Evolutionary conservation across 2,888 invertebrate genomes (phyloP).

Genomic region (Chrysodeixis includens): DNA sequence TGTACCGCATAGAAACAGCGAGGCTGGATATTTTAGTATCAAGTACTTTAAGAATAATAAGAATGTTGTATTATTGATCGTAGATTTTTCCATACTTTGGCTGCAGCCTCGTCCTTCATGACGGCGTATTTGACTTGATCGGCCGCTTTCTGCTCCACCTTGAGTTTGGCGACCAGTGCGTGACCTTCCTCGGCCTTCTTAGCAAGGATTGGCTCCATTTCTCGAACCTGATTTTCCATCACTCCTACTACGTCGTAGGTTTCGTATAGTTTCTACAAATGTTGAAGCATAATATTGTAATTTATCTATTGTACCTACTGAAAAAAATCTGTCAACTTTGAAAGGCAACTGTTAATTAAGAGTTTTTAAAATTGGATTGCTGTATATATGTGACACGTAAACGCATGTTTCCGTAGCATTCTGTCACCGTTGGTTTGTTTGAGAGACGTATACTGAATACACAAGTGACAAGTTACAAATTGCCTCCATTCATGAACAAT

Average conservation of each 20-base stretch:
- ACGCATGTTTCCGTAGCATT: no score
- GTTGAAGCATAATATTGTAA: not conserved
- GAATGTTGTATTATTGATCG: not conserved
- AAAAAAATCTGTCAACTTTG: no score
- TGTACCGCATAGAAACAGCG: not conserved
- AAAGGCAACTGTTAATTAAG: no score
- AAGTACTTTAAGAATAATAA: not conserved
- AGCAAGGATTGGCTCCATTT: slow-evolving; percentile 94
- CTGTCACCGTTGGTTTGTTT: not conserved
- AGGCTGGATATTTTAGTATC: no score
- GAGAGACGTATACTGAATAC: not conserved
- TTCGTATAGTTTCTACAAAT: slow-evolving; percentile 92
- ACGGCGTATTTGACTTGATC: slow-evolving; percentile 95
- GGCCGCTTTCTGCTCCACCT: slow-evolving; percentile 94
- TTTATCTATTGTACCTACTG: no score
- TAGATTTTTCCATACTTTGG: slow-evolving; percentile 89
- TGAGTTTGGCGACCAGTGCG: slow-evolving; percentile 92
- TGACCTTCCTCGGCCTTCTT: slow-evolving; percentile 92
- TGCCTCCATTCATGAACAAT: not conserved
- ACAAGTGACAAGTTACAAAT: not conserved
- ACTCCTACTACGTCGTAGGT: slow-evolving; percentile 94
- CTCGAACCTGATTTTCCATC: slow-evolving; percentile 95
- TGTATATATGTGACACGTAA: no score
- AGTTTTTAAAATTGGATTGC: no score
- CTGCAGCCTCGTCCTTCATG: slow-evolving; percentile 94